Evolutionary conservation across 2,797 vertebrate genomes (phyloP).

Genomic region (Enteromius anoplus): DNA sequence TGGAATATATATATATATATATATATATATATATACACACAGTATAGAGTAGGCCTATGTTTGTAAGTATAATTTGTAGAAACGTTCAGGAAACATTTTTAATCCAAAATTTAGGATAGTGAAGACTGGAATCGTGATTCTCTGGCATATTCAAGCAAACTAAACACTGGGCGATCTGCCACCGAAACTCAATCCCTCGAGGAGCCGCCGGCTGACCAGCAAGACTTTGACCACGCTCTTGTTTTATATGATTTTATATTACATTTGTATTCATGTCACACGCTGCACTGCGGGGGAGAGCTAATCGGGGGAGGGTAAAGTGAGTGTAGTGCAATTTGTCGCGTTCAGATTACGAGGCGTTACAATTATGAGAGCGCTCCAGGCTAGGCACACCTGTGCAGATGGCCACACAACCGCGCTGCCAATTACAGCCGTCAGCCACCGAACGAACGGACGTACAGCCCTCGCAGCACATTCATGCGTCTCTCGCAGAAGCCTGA

Average conservation of each 20-base stretch:
- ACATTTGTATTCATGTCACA: slow-evolving; percentile 20
- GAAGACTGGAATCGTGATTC: neutral
- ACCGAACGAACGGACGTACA: slow-evolving; percentile 28
- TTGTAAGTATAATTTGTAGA: neutral
- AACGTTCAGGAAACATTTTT: neutral
- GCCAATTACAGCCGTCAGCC: slow-evolving; percentile 72
- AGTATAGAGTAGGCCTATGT: neutral
- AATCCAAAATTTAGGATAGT: neutral
- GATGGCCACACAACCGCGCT: slow-evolving; percentile 70
- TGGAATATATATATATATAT: too few species aligned
- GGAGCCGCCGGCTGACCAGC: neutral
- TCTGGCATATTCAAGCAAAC: neutral
- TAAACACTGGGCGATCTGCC: neutral
- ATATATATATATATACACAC: too few species aligned
- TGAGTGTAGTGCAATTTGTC: slow-evolving; percentile 50
- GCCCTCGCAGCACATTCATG: slow-evolving; percentile 48
- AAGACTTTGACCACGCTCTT: neutral
- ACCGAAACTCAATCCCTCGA: neutral
- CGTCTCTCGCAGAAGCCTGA: slow-evolving; percentile 71
- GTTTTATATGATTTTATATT: neutral
- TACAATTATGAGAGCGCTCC: slow-evolving; percentile 65
- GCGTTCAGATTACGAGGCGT: slow-evolving; percentile 44
- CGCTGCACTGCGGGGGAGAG: slow-evolving; percentile 29
- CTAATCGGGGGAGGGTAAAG: slow-evolving; percentile 38
- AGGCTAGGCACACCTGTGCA: slow-evolving; percentile 64